These are phyloP conservation scores for Cantharis rufa DNA, from an alignment of 2,888 invertebrate genomes.

Conservation along the genomic window DNA sequence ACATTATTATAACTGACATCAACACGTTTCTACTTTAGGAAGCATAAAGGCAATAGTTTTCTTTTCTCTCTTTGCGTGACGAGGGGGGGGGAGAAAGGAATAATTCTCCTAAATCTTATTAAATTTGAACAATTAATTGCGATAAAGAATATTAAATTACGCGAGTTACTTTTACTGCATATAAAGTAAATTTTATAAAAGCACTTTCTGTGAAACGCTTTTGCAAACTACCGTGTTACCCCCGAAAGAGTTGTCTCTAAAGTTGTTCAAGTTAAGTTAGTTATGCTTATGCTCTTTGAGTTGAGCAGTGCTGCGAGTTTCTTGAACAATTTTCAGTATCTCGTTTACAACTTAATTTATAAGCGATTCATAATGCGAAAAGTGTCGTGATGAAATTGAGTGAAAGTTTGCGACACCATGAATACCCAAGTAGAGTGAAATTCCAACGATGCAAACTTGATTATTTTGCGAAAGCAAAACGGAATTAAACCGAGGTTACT, in stretches of 20 bases:
- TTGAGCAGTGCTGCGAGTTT: conserved; percentile 40
- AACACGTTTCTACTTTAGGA: conserved; percentile 10
- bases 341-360: conserved; percentile 52
- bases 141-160: neutral
- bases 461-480: conserved; percentile 37
- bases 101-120: neutral
- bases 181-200: conserved; percentile 8
- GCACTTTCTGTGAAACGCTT: conserved; percentile 16
- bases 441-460: conserved; percentile 36
- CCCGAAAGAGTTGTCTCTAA: conserved; percentile 38
- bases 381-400: conserved; percentile 53
- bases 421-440: conserved; percentile 36
- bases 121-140: neutral
- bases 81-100: no score
- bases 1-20: conserved; percentile 19
- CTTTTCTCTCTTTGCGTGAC: neutral
- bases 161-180: neutral
- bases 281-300: conserved; percentile 42
- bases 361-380: conserved; percentile 55
- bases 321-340: conserved; percentile 44
- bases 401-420: conserved; percentile 48
- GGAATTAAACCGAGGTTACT: conserved; percentile 35
- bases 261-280: conserved; percentile 40
- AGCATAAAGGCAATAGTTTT: conserved; percentile 10
- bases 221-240: conserved; percentile 14